Conservation (phyloP, 2,888 invertebrate species). For the Pyrrhia umbra region DNA sequence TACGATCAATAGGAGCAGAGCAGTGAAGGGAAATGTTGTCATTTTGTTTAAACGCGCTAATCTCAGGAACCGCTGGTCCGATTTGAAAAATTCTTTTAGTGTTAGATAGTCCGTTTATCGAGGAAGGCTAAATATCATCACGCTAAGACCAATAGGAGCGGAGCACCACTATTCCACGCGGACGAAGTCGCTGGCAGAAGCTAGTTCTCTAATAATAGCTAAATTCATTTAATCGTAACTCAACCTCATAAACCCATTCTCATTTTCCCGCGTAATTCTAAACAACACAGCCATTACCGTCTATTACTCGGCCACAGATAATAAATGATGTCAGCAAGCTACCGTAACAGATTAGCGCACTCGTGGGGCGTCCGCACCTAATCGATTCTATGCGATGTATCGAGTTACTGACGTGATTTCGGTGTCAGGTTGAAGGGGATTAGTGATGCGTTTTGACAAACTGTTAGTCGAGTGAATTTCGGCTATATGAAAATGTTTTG, state of each 20-base stretch:
- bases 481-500: slow-evolving; percentile 33
- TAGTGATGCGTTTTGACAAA: slow-evolving; percentile 56
- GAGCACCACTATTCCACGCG: no score
- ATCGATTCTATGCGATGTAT: slow-evolving; percentile 69
- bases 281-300: slow-evolving; percentile 52
- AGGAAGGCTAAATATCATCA: no score
- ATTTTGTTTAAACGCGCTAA: no score
- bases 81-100: no score
- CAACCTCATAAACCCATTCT: slow-evolving; percentile 20
- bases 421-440: slow-evolving; percentile 60
- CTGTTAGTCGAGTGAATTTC: slow-evolving; percentile 22
- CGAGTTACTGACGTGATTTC: slow-evolving; percentile 67
- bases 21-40: no score
- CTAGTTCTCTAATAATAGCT: no score
- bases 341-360: slow-evolving; percentile 64
- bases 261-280: slow-evolving; percentile 57
- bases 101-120: no score
- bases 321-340: slow-evolving; percentile 64
- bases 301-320: slow-evolving; percentile 59
- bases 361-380: slow-evolving; percentile 67
- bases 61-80: no score
- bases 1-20: no score
- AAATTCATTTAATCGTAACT: slow-evolving; percentile 11
- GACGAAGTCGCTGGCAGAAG: no score
- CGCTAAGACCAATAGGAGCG: no score